Percentiles rank a stretch among this genome's conserved stretches.
Evolutionary conservation across 2,888 invertebrate genomes (phyloP).

Genomic region (Encarsia formosa): DNA sequence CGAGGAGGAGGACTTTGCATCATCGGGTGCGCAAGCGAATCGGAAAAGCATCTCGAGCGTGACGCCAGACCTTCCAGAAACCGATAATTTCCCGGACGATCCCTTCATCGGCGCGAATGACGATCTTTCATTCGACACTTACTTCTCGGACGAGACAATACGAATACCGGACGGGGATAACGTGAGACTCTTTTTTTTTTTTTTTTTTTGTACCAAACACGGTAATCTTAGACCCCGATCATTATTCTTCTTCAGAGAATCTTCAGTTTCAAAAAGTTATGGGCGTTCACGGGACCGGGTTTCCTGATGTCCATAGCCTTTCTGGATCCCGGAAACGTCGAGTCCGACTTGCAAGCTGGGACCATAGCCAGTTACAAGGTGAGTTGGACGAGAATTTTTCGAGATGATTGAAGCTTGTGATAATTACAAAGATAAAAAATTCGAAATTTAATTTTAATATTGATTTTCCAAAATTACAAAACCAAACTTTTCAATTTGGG

Average conservation of each 20-base stretch:
- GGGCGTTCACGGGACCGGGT: constrained; percentile 91
- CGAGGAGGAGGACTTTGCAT: too few relatives aligned
- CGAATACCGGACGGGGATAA: constrained; percentile 9
- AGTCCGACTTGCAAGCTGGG: constrained; percentile 84
- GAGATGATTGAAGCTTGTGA: neutral
- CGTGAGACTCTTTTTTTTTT: neutral
- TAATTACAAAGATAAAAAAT: neutral
- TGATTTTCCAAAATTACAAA: too few relatives aligned
- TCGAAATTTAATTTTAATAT: too few relatives aligned
- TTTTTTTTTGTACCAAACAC: neutral
- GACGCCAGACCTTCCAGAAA: too few relatives aligned
- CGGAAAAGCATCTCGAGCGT: too few relatives aligned
- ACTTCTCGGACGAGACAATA: constrained; percentile 17
- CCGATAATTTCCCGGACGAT: too few relatives aligned
- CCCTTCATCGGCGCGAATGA: too few relatives aligned
- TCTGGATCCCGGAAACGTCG: constrained; percentile 88
- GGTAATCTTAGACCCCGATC: too few relatives aligned
- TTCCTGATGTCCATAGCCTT: constrained; percentile 92
- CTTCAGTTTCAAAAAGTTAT: constrained; percentile 81
- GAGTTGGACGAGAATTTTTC: too few relatives aligned
- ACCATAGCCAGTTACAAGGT: constrained; percentile 72
- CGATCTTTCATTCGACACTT: neutral
- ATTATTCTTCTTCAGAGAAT: constrained; percentile 56
- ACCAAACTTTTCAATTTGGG: too few relatives aligned
- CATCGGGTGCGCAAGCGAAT: too few relatives aligned